Percentiles rank a stretch among this genome's conserved stretches.
phyloP scores from a whole-genome alignment of 2,888 invertebrate species.

The Trichopria drosophilae region DNA sequence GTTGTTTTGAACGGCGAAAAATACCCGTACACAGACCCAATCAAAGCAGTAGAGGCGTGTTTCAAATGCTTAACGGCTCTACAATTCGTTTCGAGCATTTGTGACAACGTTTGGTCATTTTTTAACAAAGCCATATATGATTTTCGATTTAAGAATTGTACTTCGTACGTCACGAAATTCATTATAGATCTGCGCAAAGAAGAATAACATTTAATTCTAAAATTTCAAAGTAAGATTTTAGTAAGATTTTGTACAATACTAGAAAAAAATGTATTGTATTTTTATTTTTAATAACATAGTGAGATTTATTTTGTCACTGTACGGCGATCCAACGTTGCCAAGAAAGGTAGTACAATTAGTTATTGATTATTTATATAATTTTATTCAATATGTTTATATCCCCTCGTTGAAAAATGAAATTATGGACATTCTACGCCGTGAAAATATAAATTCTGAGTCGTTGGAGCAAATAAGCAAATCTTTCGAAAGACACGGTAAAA shows the following conservation, averaged over 20 bases:
- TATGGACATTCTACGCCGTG: not conserved
- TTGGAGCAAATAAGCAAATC: slow-evolving; percentile 10
- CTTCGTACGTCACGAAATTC: not conserved
- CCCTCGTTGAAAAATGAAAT: slow-evolving; percentile 21
- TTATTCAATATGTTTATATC: slow-evolving; percentile 15
- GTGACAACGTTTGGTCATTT: slow-evolving; percentile 18
- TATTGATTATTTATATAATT: slow-evolving; percentile 16
- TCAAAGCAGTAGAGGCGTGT: slow-evolving; percentile 21
- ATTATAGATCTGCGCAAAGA: slow-evolving; percentile 5
- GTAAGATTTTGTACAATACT: too few species aligned
- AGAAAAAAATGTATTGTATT: too few species aligned
- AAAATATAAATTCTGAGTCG: not conserved
- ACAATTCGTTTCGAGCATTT: slow-evolving; percentile 6
- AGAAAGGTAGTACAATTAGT: slow-evolving; percentile 19
- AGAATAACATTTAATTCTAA: too few species aligned
- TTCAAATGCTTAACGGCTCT: slow-evolving; percentile 24
- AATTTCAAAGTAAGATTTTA: too few species aligned
- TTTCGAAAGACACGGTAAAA: slow-evolving; percentile 13
- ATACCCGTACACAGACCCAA: slow-evolving; percentile 5
- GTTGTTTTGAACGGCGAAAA: slow-evolving; percentile 7
- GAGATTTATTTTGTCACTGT: slow-evolving; percentile 23
- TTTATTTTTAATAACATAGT: slow-evolving; percentile 19
- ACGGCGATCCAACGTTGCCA: slow-evolving; percentile 19
- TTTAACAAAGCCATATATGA: slow-evolving; percentile 16
- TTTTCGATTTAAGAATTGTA: not conserved